A percentile compares a stretch with the other conserved stretches of the same genome.
Conservation (phyloP, 2,888 invertebrate species). For the Oscheius sp. region DNA sequence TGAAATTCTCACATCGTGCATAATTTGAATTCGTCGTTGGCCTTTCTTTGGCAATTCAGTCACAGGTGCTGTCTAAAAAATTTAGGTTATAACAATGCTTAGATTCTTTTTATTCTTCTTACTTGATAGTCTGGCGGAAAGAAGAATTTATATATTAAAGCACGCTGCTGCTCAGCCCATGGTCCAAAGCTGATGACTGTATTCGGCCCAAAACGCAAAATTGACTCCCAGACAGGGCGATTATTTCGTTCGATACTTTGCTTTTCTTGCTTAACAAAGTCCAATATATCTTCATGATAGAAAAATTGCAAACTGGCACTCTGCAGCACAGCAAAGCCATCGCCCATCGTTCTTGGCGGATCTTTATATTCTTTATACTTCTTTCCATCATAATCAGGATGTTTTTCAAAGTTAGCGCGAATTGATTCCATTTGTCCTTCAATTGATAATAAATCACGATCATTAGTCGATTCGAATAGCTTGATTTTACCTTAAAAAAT, state of each 20-base stretch:
- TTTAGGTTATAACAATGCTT: too few relatives aligned
- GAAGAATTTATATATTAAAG: constrained; percentile 92
- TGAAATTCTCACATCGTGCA: constrained; percentile 79
- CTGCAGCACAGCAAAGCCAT: constrained; percentile 92
- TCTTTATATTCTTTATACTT: constrained; percentile 74
- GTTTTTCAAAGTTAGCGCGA: constrained; percentile 90
- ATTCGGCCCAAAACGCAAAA: constrained; percentile 82
- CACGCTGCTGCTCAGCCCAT: constrained; percentile 97
- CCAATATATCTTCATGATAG: constrained; percentile 94
- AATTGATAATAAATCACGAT: constrained; percentile 54
- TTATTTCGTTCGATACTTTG: constrained; percentile 44
- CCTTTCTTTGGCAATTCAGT: constrained; percentile 49
- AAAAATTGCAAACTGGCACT: constrained; percentile 92
- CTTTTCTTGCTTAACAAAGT: constrained; percentile 41
- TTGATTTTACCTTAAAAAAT: constrained; percentile 48
- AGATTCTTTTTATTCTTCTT: too few relatives aligned
- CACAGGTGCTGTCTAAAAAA: constrained; percentile 33
- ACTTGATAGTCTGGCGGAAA: constrained; percentile 78
- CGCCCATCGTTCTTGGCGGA: constrained; percentile 93
- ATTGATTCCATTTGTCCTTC: constrained; percentile 83
- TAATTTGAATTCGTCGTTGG: constrained; percentile 52
- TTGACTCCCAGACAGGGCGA: constrained; percentile 64
- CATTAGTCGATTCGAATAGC: constrained; percentile 76
- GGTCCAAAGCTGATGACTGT: constrained; percentile 97
- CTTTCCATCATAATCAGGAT: constrained; percentile 90